Conservation (phyloP, 2,797 vertebrate genomes). For the Sparidentex hasta region DNA sequence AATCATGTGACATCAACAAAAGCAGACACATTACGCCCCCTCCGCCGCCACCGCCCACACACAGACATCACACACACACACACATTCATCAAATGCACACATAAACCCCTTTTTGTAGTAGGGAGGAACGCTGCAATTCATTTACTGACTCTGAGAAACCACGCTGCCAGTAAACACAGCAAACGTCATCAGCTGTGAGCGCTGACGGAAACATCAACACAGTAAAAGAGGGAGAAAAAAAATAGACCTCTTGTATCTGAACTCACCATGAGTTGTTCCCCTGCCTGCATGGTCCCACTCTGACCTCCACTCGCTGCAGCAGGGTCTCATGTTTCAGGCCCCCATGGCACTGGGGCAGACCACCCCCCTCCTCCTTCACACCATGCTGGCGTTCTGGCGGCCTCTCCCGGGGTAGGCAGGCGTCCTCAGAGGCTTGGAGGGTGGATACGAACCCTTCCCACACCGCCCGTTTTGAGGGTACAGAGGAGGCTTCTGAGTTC, state of each 20-base stretch:
- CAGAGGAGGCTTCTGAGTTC: slow-evolving; percentile 83
- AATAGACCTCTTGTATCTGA: slow-evolving; percentile 30
- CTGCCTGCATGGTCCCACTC: slow-evolving; percentile 67
- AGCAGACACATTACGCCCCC: slow-evolving; percentile 67
- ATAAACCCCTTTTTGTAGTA: slow-evolving; percentile 57
- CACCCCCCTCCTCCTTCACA: slow-evolving; percentile 75
- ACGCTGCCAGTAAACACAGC: slow-evolving; percentile 75
- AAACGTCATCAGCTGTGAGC: slow-evolving; percentile 65
- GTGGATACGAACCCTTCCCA: slow-evolving; percentile 66
- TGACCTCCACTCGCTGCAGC: slow-evolving; percentile 72
- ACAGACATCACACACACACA: slow-evolving; percentile 61
- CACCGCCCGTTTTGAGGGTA: slow-evolving; percentile 83
- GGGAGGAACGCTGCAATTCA: slow-evolving; percentile 73
- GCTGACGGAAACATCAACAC: slow-evolving; percentile 71
- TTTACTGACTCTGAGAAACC: slow-evolving; percentile 75
- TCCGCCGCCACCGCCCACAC: slow-evolving; percentile 60
- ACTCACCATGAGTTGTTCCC: slow-evolving; percentile 81
- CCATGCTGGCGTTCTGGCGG: slow-evolving; percentile 82
- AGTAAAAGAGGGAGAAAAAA: slow-evolving; percentile 28
- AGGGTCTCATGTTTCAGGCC: slow-evolving; percentile 79
- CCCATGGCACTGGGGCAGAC: slow-evolving; percentile 69
- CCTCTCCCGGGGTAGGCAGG: slow-evolving; percentile 74
- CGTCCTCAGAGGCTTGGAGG: slow-evolving; percentile 65
- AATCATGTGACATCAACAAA: slow-evolving; percentile 83
- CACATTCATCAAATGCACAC: slow-evolving; percentile 69